Conservation (phyloP, 1,140 invertebrate genomes). For the Zaprionus gabonicus region DNA sequence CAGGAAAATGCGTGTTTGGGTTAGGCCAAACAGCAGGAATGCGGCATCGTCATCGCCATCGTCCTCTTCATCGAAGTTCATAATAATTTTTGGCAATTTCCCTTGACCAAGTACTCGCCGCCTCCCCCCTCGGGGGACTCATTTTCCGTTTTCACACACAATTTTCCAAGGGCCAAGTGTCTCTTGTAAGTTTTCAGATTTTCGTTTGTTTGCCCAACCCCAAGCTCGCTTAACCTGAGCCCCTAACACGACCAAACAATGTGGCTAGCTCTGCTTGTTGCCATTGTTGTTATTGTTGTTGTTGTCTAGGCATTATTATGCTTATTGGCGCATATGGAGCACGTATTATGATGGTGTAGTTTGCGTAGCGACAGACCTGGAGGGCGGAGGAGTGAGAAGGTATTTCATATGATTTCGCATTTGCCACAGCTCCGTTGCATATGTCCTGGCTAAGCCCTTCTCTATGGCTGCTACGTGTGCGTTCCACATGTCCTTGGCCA, state of each 20-base stretch:
- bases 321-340: slow-evolving; percentile 64
- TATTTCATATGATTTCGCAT: slow-evolving; percentile 22
- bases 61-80: slow-evolving; percentile 46
- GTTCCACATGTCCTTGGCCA: slow-evolving; percentile 9
- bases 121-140: slow-evolving; percentile 34
- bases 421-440: too few species aligned
- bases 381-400: not conserved
- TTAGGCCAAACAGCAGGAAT: slow-evolving; percentile 17
- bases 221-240: slow-evolving; percentile 24
- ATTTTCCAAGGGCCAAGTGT: slow-evolving; percentile 49
- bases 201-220: slow-evolving; percentile 32
- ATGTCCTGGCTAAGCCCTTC: slow-evolving; percentile 24
- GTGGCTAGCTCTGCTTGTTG: too few species aligned
- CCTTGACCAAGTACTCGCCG: not conserved
- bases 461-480: slow-evolving; percentile 22
- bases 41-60: not conserved
- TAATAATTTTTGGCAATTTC: slow-evolving; percentile 49
- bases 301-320: slow-evolving; percentile 51
- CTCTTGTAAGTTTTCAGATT: slow-evolving; percentile 65
- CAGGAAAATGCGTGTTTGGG: slow-evolving; percentile 40
- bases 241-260: not conserved
- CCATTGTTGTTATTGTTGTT: slow-evolving; percentile 5
- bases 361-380: not conserved
- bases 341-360: slow-evolving; percentile 62
- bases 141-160: slow-evolving; percentile 59